A percentile compares a stretch with the other conserved stretches of the same genome.
Conservation (phyloP, 37 sponge, comb jelly and placozoan genomes). For the Spongilla lacustris region DNA sequence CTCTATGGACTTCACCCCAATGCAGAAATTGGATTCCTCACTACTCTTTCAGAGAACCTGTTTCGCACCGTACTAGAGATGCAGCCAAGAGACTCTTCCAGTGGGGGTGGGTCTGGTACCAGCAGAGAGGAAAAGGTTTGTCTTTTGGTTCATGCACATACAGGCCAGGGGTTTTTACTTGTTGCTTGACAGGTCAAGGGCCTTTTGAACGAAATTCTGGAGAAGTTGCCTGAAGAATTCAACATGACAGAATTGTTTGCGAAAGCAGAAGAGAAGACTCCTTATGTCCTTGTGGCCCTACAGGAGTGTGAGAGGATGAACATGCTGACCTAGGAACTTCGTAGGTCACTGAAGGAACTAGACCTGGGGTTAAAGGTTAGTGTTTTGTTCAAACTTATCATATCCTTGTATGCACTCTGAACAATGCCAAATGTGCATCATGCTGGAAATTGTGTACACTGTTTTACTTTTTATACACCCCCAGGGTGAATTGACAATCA, state of each 20-base stretch:
- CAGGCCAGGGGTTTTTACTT: background rate
- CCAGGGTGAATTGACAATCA: constrained; percentile 99
- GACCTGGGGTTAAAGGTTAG: constrained; percentile 95
- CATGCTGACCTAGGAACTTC: constrained; percentile 88
- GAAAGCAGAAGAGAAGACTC: constrained; percentile 92
- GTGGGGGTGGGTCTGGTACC: constrained; percentile 76
- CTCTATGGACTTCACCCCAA: constrained; percentile 99
- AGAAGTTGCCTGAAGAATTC: constrained; percentile 96
- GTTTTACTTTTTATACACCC: background rate
- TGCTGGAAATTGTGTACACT: no score
- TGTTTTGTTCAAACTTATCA: no score
- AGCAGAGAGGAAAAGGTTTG: constrained; percentile 94
- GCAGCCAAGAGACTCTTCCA: constrained; percentile 95
- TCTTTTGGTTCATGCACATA: background rate
- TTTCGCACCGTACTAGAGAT: constrained; percentile 98
- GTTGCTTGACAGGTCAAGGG: constrained; percentile 72
- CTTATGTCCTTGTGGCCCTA: constrained; percentile 97
- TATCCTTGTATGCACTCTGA: no score
- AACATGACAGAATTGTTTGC: constrained; percentile 90
- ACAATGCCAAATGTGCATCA: no score
- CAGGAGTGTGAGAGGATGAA: constrained; percentile 99
- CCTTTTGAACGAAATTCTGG: constrained; percentile 92
- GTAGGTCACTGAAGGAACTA: constrained; percentile 90
- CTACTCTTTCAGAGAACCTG: constrained; percentile 90
- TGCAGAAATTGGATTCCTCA: constrained; percentile 98